A percentile compares a stretch with the other conserved stretches of the same genome.
Conservation (phyloP, 2,888 invertebrate species). For the Lycophotia porphyrea region DNA sequence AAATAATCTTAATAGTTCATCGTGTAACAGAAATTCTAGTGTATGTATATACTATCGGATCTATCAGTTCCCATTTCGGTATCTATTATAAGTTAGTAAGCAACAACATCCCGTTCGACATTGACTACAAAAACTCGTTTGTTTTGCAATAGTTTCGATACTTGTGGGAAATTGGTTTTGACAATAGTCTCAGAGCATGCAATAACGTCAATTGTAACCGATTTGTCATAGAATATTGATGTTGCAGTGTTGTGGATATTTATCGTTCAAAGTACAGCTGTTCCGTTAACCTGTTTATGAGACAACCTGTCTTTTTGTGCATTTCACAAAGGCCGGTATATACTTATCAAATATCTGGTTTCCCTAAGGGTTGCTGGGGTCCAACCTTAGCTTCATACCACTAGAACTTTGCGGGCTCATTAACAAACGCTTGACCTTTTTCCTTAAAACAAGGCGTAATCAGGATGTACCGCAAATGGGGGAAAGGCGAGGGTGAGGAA, state of each 20-base stretch:
- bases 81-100: slow-evolving; percentile 57
- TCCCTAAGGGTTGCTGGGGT: slow-evolving; percentile 15
- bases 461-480: slow-evolving; percentile 11
- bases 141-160: slow-evolving; percentile 69
- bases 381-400: slow-evolving; percentile 12
- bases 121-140: slow-evolving; percentile 63
- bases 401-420: slow-evolving; percentile 23
- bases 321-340: not conserved
- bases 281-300: slow-evolving; percentile 36
- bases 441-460: slow-evolving; percentile 11
- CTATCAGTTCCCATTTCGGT: slow-evolving; percentile 53
- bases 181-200: slow-evolving; percentile 59
- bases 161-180: slow-evolving; percentile 66
- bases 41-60: slow-evolving; percentile 54
- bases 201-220: slow-evolving; percentile 51
- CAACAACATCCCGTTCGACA: slow-evolving; percentile 64
- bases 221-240: slow-evolving; percentile 58
- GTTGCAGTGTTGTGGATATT: slow-evolving; percentile 43
- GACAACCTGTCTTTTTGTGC: not conserved
- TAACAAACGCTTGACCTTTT: slow-evolving; percentile 8
- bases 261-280: slow-evolving; percentile 28
- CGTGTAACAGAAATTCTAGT: slow-evolving; percentile 58
- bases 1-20: slow-evolving; percentile 68
- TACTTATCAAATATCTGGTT: slow-evolving; percentile 3
- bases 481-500: not conserved